A percentile compares a stretch with the other conserved stretches of the same genome.
These are phyloP conservation scores for Agrilus planipennis DNA, from an alignment of 1,140 invertebrate genomes.

Conservation along the genomic window DNA sequence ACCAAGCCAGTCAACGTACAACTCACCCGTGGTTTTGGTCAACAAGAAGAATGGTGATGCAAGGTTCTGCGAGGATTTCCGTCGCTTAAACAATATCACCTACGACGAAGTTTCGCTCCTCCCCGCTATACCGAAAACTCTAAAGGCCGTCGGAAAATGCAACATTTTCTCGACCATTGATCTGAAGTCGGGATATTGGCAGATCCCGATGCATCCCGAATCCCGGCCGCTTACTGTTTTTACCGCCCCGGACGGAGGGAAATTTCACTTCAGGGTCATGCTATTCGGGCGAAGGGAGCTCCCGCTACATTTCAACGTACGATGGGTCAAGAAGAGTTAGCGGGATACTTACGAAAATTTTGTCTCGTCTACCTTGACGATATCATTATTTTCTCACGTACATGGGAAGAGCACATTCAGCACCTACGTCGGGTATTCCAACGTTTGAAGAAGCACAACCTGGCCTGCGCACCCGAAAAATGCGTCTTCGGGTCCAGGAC, in stretches of 20 bases:
- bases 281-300: background rate
- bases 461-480: conserved; percentile 13
- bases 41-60: conserved; percentile 10
- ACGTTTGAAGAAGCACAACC: conserved; percentile 13
- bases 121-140: background rate
- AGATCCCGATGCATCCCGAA: conserved; percentile 27
- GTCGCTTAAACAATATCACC: conserved; percentile 31
- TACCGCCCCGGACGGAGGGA: conserved; percentile 20
- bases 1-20: conserved; percentile 9
- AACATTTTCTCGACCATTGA: conserved; percentile 24
- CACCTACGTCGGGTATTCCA: conserved; percentile 14
- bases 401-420: conserved; percentile 22
- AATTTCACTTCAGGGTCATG: conserved; percentile 12
- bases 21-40: conserved; percentile 13
- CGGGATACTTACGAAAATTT: conserved; percentile 13
- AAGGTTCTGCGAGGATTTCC: conserved; percentile 14
- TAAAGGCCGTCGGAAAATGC: conserved; percentile 23
- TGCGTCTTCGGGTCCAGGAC: too few species aligned
- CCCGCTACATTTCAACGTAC: background rate
- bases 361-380: conserved; percentile 20
- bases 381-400: conserved; percentile 20
- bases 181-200: conserved; percentile 29
- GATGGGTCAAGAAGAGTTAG: conserved; percentile 12
- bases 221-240: conserved; percentile 34
- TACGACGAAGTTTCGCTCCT: conserved; percentile 18